phyloP scores from a whole-genome alignment of 2,797 vertebrate genomes.

The Nothura maculosa region DNA sequence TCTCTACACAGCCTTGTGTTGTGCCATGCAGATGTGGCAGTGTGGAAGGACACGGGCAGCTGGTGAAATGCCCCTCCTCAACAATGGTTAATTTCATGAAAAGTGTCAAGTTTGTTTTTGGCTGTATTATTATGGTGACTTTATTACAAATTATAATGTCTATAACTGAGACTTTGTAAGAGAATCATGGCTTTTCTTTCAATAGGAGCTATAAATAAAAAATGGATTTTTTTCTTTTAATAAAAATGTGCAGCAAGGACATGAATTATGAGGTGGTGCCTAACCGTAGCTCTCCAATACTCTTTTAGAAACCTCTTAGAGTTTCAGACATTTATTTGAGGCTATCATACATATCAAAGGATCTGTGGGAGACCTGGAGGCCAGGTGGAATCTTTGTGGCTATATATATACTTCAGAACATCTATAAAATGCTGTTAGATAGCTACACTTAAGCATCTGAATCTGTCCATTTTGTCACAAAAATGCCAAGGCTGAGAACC shows the following conservation, averaged over 20 bases:
- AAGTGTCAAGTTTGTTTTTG: neutral
- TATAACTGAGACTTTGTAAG: neutral
- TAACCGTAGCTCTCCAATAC: neutral
- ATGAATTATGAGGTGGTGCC: neutral
- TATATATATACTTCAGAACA: neutral
- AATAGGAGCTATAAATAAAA: neutral
- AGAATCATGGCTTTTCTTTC: neutral
- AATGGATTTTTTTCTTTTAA: neutral
- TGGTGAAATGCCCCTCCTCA: neutral
- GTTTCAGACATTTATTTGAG: neutral
- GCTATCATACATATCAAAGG: neutral
- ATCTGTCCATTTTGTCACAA: neutral
- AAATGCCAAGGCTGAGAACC: neutral
- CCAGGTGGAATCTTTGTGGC: neutral
- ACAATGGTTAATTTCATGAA: neutral
- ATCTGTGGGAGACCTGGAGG: neutral
- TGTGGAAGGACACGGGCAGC: neutral
- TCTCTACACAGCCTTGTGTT: neutral
- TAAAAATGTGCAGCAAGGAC: accelerated
- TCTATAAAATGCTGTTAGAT: neutral
- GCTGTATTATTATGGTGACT: neutral
- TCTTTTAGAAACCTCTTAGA: neutral
- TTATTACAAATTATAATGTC: neutral
- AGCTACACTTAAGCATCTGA: neutral
- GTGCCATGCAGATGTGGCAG: neutral